Evolutionary conservation across 2,797 vertebrate species (phyloP).

Genomic region (Adrianichthys oophorus): DNA sequence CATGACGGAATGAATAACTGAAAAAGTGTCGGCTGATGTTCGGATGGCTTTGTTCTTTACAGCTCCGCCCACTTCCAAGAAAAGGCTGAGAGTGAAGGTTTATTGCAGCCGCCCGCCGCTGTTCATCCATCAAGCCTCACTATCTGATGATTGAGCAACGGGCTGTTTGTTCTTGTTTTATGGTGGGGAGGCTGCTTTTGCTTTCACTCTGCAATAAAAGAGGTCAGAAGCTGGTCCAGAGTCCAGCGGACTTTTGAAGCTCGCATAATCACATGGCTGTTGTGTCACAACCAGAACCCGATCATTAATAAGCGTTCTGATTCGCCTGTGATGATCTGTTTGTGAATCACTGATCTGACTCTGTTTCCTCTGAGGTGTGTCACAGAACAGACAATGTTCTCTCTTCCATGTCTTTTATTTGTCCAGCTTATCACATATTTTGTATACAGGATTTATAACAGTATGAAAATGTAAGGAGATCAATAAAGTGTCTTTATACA

Average conservation of each 20-base stretch:
- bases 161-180: slow-evolving; percentile 26
- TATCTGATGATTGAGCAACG: slow-evolving; percentile 19
- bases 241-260: slow-evolving; percentile 8
- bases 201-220: slow-evolving; percentile 41
- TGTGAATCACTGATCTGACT: background rate
- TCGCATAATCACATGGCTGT: slow-evolving; percentile 10
- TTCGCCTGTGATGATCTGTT: too few relatives aligned
- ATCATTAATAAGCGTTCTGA: too few relatives aligned
- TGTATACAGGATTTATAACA: slow-evolving; percentile 23
- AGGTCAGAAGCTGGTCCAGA: slow-evolving; percentile 25
- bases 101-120: background rate
- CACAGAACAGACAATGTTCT: slow-evolving; percentile 18
- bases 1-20: background rate
- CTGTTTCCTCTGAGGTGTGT: slow-evolving; percentile 14
- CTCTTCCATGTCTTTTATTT: slow-evolving; percentile 1
- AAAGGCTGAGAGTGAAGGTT: slow-evolving; percentile 25
- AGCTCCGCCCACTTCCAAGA: background rate
- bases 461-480: slow-evolving; percentile 7
- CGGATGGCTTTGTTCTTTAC: slow-evolving; percentile 10
- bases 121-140: slow-evolving; percentile 1
- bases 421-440: slow-evolving; percentile 26
- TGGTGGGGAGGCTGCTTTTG: slow-evolving; percentile 36
- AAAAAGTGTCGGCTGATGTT: background rate
- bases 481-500: slow-evolving; percentile 30
- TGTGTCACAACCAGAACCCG: too few relatives aligned